Percentiles rank a stretch among this genome's conserved stretches.
Evolutionary conservation across 2,888 invertebrate genomes (phyloP).

Genomic region (Leptarthrus brevirostris): DNA sequence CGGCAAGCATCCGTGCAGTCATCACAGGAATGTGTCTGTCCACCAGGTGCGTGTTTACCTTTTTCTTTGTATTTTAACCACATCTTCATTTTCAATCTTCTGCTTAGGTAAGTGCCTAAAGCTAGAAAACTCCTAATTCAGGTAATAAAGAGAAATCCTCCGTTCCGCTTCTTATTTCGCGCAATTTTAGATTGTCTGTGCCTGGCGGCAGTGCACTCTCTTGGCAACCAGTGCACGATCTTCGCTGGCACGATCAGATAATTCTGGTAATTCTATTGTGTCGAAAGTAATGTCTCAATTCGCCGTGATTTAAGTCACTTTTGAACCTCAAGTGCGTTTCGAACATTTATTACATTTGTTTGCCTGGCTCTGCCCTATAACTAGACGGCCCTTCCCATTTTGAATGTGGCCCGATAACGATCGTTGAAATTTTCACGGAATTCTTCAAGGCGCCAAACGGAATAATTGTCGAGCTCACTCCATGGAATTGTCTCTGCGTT

Average conservation of each 20-base stretch:
- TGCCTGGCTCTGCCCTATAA: neutral
- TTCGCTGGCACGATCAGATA: slow-evolving; percentile 28
- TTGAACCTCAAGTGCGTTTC: neutral
- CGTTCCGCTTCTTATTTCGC: neutral
- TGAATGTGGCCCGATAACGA: slow-evolving; percentile 3
- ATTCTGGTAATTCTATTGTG: slow-evolving; percentile 46
- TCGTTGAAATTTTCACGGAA: slow-evolving; percentile 15
- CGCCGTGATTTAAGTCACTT: slow-evolving; percentile 25
- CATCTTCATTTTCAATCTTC: neutral
- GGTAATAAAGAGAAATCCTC: neutral
- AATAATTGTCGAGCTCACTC: neutral
- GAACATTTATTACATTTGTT: neutral
- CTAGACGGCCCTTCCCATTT: slow-evolving; percentile 1
- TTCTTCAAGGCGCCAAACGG: slow-evolving; percentile 1
- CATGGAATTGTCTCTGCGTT: neutral
- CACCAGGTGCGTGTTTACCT: slow-evolving; percentile 72
- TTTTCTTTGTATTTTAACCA: neutral
- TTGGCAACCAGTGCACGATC: slow-evolving; percentile 42
- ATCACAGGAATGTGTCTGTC: slow-evolving; percentile 76
- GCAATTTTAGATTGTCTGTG: neutral
- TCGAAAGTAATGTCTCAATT: slow-evolving; percentile 49
- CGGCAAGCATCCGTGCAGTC: slow-evolving; percentile 60
- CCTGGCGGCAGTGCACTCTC: neutral
- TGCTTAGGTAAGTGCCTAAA: neutral
- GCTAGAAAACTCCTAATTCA: neutral